A percentile compares a stretch with the other conserved stretches of the same genome.
phyloP scores from a whole-genome alignment of 1,140 invertebrate genomes.

The Atopsyche davidsoni region DNA sequence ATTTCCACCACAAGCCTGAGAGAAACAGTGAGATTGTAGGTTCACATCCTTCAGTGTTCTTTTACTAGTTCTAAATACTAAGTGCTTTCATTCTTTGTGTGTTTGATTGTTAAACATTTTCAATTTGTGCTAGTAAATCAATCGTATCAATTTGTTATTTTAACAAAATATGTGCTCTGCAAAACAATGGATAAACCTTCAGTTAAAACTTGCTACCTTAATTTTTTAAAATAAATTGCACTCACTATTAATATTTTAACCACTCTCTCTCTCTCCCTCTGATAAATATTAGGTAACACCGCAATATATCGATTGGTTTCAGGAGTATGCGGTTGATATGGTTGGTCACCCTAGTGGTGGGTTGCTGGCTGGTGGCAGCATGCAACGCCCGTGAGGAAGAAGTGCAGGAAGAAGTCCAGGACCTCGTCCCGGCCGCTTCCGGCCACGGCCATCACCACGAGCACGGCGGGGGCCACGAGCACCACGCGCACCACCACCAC shows the following conservation, averaged over 20 bases:
- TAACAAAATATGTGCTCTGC: no score
- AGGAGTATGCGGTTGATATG: slow-evolving; percentile 40
- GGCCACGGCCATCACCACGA: slow-evolving; percentile 48
- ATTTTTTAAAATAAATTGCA: no score
- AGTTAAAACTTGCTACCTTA: no score
- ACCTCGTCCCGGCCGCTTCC: slow-evolving; percentile 46
- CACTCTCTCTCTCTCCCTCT: no score
- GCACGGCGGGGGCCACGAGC: slow-evolving; percentile 57
- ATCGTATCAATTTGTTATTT: no score
- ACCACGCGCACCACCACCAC: slow-evolving; percentile 56
- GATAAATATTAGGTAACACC: no score
- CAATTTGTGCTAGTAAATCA: no score
- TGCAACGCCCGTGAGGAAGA: slow-evolving; percentile 23
- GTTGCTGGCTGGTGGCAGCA: slow-evolving; percentile 20
- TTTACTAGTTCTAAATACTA: background rate
- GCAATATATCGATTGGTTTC: slow-evolving; percentile 22
- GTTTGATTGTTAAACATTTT: slow-evolving; percentile 4
- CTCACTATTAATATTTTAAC: no score
- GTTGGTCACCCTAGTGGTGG: slow-evolving; percentile 22
- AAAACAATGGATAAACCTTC: no score
- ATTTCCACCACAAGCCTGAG: slow-evolving; percentile 18
- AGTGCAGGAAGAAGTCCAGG: slow-evolving; percentile 25
- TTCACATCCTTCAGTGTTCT: background rate
- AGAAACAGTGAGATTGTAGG: slow-evolving; percentile 20
- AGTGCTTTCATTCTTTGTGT: slow-evolving; percentile 2